A percentile compares a stretch with the other conserved stretches of the same genome.
Conservation (phyloP, 2,113 vertebrate genomes). For the Pavo muticus region DNA sequence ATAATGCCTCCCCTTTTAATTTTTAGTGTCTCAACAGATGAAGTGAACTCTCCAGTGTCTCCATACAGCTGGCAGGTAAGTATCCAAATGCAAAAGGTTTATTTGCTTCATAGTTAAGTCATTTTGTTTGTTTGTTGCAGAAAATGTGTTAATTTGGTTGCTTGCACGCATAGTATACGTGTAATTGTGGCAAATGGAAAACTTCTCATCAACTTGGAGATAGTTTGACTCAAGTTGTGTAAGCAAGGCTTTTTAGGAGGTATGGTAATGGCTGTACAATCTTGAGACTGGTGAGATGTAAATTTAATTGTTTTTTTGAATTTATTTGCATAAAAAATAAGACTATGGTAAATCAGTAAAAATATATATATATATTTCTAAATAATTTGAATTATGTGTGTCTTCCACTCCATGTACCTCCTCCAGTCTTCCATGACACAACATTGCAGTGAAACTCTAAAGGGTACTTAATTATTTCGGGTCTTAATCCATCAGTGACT, state of each 20-base stretch:
- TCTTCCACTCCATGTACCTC: not conserved
- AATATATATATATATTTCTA: too few relatives aligned
- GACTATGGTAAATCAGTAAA: too few relatives aligned
- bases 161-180: not conserved
- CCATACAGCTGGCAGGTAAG: constrained; percentile 89
- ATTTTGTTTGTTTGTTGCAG: not conserved
- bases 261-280: not conserved
- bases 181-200: not conserved
- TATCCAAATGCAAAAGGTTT: not conserved
- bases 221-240: not conserved
- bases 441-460: not conserved
- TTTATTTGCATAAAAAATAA: not conserved
- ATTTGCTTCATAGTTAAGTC: not conserved
- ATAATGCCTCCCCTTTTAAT: constrained; percentile 41
- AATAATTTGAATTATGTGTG: not conserved
- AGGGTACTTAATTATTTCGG: not conserved
- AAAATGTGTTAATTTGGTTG: accelerated
- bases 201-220: not conserved
- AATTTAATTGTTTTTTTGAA: not conserved
- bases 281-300: not conserved
- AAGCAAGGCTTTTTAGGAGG: not conserved
- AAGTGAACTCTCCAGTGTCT: constrained; percentile 86
- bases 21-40: constrained; percentile 87
- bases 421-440: not conserved
- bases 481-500: not conserved